Base-by-base conservation (phyloP, 1,140 invertebrate species). In the Platorchestia sp. region DNA sequence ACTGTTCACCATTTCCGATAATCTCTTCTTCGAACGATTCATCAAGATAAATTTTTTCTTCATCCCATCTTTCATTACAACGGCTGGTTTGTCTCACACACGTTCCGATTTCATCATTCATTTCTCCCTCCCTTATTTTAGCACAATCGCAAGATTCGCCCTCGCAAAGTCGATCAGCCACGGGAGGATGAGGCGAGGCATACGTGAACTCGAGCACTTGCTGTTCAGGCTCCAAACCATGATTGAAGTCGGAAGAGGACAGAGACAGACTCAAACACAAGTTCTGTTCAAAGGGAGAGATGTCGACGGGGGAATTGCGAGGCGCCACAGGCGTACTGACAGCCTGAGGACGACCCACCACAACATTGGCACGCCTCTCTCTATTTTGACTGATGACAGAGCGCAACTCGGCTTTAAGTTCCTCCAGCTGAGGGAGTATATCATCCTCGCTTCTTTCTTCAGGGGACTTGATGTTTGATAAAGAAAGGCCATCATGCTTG, bases 271-370 rank as follows among this genome's bases (percentile, higher is more conserved):
- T 16, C 10, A n/a, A n/a, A 47, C 5, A 47, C 0, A 93, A 5
- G 40, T 93, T 45, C 6, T 93, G 43, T 10, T 93, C 19, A 6
- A 45, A 47, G 43, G 16, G 91, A 36, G 43, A 14, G 19, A 7
- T 10, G 10, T 45, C 40, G 6, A 93, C 91, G 91, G 91, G 91
- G 0, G 91, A 45, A 36, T 93, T 93, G 91, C 7, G 27, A 1
- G 91, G 91, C 0, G 40, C 91, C 43, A 93, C 43, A 44, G 91
- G 91, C 45, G 91, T 93, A 40, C 91, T 93, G 45, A 93, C 45
- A 42, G 91, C 91, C 45, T 93, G 91, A 22, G 91, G 91, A 40
- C 45, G 43, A 44, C 91, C 91, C 6, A 93, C 91, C 3, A 93
- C 45, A 41, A 47, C 10, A 40, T 93, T 93, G 0, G 40, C n/a